Base-by-base conservation (phyloP, 2,888 invertebrate species). In the Nyleta sp. region DNA sequence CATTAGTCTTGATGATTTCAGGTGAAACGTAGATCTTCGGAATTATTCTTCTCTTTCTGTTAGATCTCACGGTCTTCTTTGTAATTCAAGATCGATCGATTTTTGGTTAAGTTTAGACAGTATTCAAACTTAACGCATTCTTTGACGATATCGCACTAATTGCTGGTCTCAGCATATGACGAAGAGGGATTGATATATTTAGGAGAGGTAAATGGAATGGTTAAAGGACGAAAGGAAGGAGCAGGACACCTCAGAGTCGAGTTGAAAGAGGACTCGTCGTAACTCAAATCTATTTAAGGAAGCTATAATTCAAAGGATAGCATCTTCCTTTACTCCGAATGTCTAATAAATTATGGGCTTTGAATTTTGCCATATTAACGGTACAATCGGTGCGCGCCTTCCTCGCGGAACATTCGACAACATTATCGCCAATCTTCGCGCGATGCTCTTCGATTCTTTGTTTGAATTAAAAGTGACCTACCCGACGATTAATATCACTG, bases 281-380 rank as follows among this genome's bases (percentile, higher is more conserved):
- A 90, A 90, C 88, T 89, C 89, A 89, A 88, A 88, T 87, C 90
- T 90, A 88, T 89, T 90, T 90, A 89, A 88, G 89, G 87, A 88
- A 89, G 89, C 88, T 86, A 90, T 89, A 90, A 90, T 88, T 89
- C 87, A 89, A 85, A 80, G 88, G 88, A 87, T 89, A 88, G 87
- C 88, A 88, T 88, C 87, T 10, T 85, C 86, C 84, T 88, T 88
- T 86, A 84, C 86, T 88, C 88, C 87, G 87, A 90, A 89, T 86
- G 86, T 84, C 86, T 86, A 87, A 88, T 89, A 90, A 90, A 90
- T 90, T 89, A 89, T 84, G 85, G 84, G 84, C 83, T 86, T 89
- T 88, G 87, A 88, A 89, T 89, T 89, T 89, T 84, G 87, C 87
- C 86, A 87, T 87, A 89, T 90, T 89, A 89, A 89, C 88, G 82